These are phyloP conservation scores for Diploptera punctata DNA, from an alignment of 2,888 invertebrate species.

Conservation along the genomic window DNA sequence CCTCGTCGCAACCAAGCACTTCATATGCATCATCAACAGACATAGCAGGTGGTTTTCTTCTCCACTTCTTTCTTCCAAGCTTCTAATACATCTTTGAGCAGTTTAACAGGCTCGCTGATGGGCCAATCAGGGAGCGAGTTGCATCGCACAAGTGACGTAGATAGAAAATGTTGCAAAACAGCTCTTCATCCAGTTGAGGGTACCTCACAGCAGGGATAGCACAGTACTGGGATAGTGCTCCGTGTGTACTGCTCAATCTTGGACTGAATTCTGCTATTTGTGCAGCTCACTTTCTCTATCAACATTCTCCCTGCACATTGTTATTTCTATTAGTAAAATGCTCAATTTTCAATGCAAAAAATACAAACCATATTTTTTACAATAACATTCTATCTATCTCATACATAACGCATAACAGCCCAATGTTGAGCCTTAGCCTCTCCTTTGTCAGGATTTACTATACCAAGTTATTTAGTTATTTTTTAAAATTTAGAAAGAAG, in stretches of 20 bases:
- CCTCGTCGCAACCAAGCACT: no score
- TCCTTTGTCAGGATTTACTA: no score
- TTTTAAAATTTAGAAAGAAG: no score
- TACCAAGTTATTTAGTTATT: no score
- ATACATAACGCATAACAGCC: no score
- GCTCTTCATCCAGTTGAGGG: conserved; percentile 92
- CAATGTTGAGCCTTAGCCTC: no score
- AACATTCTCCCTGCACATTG: conserved; percentile 92
- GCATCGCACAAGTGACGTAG: conserved; percentile 94
- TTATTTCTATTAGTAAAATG: no score
- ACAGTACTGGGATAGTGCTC: conserved; percentile 94
- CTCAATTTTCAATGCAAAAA: no score
- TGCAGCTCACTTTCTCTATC: conserved; percentile 95
- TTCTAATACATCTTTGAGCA: conserved; percentile 93
- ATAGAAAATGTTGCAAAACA: conserved; percentile 99
- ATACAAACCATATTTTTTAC: no score
- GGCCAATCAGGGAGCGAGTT: conserved; percentile 92
- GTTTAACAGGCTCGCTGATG: conserved; percentile 89
- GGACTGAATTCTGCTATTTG: conserved; percentile 99
- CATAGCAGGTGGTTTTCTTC: conserved; percentile 96
- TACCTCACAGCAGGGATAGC: conserved; percentile 93
- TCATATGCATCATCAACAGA: conserved; percentile 93
- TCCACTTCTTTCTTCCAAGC: conserved; percentile 99
- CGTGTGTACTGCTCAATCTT: conserved; percentile 90
- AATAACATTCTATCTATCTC: no score